These are phyloP conservation scores for Triplophysa yarkandensis DNA, from an alignment of 2,797 vertebrate genomes.

Conservation along the genomic window DNA sequence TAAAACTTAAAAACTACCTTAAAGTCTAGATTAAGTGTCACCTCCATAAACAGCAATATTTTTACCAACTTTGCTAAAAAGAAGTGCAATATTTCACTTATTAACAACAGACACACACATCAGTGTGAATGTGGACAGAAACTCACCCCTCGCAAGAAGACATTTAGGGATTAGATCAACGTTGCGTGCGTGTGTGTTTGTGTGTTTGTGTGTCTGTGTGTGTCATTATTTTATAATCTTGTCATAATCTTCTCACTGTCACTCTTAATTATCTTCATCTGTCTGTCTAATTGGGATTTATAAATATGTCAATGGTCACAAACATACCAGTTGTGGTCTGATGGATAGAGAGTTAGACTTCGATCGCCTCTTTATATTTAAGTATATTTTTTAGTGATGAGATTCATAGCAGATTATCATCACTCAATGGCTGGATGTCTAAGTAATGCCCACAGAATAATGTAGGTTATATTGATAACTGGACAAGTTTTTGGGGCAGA, in stretches of 20 bases:
- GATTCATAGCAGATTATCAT: no score
- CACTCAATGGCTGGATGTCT: no score
- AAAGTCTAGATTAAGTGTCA: slow-evolving; percentile 80
- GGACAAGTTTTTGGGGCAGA: no score
- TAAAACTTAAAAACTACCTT: slow-evolving; percentile 76
- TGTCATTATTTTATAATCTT: slow-evolving; percentile 58
- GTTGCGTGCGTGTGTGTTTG: slow-evolving; percentile 17
- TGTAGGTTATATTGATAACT: no score
- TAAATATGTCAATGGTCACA: background rate
- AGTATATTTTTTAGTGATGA: no score
- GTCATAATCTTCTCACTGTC: slow-evolving; percentile 71
- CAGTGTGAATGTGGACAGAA: background rate
- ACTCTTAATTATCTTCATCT: background rate
- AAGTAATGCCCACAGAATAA: no score
- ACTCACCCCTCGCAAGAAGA: slow-evolving; percentile 72
- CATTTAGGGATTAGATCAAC: slow-evolving; percentile 80
- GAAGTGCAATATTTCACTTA: background rate
- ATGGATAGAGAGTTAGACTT: no score
- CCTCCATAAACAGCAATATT: slow-evolving; percentile 76
- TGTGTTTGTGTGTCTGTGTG: background rate
- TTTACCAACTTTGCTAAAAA: slow-evolving; percentile 73
- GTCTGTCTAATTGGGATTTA: background rate
- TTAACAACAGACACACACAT: background rate
- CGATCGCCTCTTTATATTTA: no score
- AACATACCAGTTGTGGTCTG: background rate